These are phyloP conservation scores for Pipistrellus nathusii DNA, from an alignment of 2,797 vertebrate species.

Conservation along the genomic window DNA sequence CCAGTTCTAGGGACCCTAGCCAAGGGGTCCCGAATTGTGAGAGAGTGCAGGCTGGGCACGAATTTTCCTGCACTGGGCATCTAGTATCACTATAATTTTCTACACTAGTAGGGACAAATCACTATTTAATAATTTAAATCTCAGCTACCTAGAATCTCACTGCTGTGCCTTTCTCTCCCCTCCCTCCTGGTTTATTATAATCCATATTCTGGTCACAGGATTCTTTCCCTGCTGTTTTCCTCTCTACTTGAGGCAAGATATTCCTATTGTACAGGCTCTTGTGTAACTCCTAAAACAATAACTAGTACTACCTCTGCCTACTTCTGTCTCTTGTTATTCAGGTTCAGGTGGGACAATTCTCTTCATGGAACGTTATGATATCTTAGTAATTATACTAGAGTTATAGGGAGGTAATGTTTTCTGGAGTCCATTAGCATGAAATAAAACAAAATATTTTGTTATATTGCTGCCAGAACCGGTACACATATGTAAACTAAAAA, in stretches of 20 bases:
- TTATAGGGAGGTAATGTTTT: conserved; percentile 31
- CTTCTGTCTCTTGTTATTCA: conserved; percentile 41
- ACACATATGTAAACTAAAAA: conserved; percentile 41
- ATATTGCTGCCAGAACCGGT: neutral
- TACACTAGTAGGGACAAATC: neutral
- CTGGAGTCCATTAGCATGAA: neutral
- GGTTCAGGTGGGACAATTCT: neutral
- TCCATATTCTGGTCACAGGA: conserved; percentile 31
- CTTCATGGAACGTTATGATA: neutral
- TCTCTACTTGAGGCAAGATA: conserved; percentile 22
- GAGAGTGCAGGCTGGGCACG: too few species aligned
- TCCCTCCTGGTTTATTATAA: neutral
- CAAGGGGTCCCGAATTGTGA: too few species aligned
- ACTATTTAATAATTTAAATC: conserved; percentile 53
- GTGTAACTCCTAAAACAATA: conserved; percentile 21
- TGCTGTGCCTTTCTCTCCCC: conserved; percentile 26
- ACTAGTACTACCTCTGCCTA: neutral
- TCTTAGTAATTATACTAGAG: neutral
- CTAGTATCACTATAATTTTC: conserved; percentile 21
- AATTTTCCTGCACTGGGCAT: too few species aligned
- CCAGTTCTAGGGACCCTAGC: too few species aligned
- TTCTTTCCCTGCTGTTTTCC: conserved; percentile 15
- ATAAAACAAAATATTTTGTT: conserved; percentile 19
- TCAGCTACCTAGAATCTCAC: conserved; percentile 35
- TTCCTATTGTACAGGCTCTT: conserved; percentile 21